These are phyloP conservation scores for Drosophila villosipedis DNA, from an alignment of 2,888 invertebrate species.

Conservation along the genomic window DNA sequence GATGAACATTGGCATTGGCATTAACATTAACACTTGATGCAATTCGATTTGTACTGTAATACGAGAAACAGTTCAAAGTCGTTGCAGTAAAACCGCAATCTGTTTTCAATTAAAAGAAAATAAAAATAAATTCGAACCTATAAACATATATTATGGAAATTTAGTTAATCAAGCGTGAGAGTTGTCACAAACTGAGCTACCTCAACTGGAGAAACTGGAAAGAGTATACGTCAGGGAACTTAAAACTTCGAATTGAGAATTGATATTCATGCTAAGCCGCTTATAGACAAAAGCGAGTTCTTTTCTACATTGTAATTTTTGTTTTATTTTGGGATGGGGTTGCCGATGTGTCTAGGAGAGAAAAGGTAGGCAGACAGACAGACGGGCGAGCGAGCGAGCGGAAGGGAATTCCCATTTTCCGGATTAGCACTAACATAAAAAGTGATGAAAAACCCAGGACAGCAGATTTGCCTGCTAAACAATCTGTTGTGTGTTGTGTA, in stretches of 20 bases:
- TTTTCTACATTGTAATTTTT: neutral
- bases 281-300: constrained; percentile 38
- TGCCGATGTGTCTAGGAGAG: constrained; percentile 48
- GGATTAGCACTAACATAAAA: constrained; percentile 66
- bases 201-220: neutral
- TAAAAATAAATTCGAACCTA: neutral
- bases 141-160: constrained; percentile 66
- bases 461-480: constrained; percentile 8
- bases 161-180: constrained; percentile 75
- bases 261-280: constrained; percentile 37
- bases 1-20: constrained; percentile 18
- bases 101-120: constrained; percentile 68
- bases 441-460: constrained; percentile 21
- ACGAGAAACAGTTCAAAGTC: constrained; percentile 78
- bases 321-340: constrained; percentile 9
- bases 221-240: neutral
- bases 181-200: constrained; percentile 60
- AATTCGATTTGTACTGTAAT: constrained; percentile 50
- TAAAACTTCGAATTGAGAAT: neutral
- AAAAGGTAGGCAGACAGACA: constrained; percentile 6
- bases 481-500: neutral
- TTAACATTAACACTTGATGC: constrained; percentile 18
- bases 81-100: constrained; percentile 69
- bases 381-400: constrained; percentile 37
- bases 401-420: constrained; percentile 82